phyloP scores from a whole-genome alignment of 2,888 invertebrate genomes.

The Brachypterus glaber region DNA sequence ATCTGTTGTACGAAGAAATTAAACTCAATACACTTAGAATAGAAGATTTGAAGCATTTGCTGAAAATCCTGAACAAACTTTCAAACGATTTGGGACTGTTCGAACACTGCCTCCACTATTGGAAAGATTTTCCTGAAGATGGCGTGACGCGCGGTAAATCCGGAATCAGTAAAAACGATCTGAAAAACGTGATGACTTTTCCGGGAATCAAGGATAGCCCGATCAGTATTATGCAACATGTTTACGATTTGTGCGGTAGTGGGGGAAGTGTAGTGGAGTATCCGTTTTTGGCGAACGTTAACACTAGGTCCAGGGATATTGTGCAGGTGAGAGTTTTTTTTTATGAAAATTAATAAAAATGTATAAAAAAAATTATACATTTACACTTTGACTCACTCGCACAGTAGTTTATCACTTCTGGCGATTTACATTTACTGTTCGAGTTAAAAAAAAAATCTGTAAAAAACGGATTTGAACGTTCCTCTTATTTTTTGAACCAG shows the following conservation, averaged over 20 bases:
- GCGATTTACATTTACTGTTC: too few species aligned
- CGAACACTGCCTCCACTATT: conserved; percentile 69
- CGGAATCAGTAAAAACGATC: conserved; percentile 40
- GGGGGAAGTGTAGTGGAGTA: conserved; percentile 49
- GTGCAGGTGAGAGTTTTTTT: conserved; percentile 51
- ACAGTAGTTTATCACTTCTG: too few species aligned
- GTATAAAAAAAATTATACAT: too few species aligned
- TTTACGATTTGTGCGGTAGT: conserved; percentile 54
- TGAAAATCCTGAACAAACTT: conserved; percentile 63
- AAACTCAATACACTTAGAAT: conserved; percentile 67
- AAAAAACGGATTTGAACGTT: too few species aligned
- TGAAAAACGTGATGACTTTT: conserved; percentile 52
- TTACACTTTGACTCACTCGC: too few species aligned
- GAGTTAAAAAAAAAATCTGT: too few species aligned
- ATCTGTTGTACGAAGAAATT: conserved; percentile 84
- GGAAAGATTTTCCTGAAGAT: conserved; percentile 66
- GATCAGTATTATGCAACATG: conserved; percentile 61
- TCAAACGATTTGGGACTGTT: conserved; percentile 64
- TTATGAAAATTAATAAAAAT: too few species aligned
- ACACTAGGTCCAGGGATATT: conserved; percentile 60
- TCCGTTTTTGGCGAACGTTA: conserved; percentile 66
- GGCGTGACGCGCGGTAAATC: conserved; percentile 7
- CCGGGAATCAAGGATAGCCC: conserved; percentile 53
- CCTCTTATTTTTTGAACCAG: too few species aligned
- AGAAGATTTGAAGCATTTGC: conserved; percentile 58